Percentiles rank a stretch among this genome's conserved stretches.
Evolutionary conservation across 92 coral and sea anemone species (phyloP).

Genomic region (Zoanthus gigantus): DNA sequence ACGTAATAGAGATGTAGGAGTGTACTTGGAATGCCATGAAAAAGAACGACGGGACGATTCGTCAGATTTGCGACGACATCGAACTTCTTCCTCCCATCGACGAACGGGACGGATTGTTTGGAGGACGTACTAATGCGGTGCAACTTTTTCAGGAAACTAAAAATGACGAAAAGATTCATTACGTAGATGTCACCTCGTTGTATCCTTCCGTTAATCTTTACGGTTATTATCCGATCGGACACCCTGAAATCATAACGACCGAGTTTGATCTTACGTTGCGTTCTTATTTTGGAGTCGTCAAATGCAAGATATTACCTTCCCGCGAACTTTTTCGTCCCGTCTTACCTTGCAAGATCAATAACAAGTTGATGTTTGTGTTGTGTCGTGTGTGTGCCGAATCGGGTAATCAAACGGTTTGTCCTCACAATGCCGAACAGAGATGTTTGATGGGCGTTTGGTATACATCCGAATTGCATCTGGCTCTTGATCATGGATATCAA

Average conservation of each 20-base stretch:
- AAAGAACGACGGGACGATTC: neutral
- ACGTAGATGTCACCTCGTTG: constrained; percentile 4
- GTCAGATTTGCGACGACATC: neutral
- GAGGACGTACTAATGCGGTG: neutral
- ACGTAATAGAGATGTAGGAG: neutral
- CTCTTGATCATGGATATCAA: too few relatives aligned
- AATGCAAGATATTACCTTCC: neutral
- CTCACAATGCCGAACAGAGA: too few relatives aligned
- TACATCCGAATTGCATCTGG: too few relatives aligned
- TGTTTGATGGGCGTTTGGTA: too few relatives aligned
- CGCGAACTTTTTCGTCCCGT: neutral
- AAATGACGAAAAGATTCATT: neutral
- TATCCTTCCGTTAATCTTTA: neutral
- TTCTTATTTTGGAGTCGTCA: neutral
- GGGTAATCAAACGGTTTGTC: too few relatives aligned
- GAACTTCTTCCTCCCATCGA: neutral
- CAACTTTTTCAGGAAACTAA: neutral
- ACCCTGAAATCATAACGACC: neutral
- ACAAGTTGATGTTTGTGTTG: too few relatives aligned
- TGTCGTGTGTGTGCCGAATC: too few relatives aligned
- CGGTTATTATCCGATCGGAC: neutral
- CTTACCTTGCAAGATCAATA: neutral
- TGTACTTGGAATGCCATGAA: neutral
- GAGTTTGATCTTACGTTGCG: neutral
- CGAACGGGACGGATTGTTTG: constrained; percentile 19